phyloP scores from a whole-genome alignment of 2,113 vertebrate species.

The Kobus ellipsiprymnus region DNA sequence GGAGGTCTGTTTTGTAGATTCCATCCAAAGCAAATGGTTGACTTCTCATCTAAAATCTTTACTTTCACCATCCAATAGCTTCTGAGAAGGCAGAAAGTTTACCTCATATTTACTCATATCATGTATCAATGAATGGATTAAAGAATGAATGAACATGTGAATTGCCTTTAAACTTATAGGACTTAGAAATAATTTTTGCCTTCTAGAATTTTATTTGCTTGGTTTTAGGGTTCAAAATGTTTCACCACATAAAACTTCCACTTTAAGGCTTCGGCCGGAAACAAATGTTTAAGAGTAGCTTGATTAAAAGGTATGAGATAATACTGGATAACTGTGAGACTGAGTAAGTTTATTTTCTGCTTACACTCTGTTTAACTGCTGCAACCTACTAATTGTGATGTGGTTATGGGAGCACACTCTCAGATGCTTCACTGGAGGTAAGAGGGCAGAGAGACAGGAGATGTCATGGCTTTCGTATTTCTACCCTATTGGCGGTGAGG shows the following conservation, averaged over 20 bases:
- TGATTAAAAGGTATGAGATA: neutral
- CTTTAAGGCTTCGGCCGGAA: neutral
- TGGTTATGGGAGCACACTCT: neutral
- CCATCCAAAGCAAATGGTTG: neutral
- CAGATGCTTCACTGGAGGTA: neutral
- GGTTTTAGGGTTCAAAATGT: neutral
- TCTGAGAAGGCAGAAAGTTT: neutral
- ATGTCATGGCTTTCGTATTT: neutral
- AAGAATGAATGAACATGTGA: neutral
- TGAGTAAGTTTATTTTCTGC: neutral
- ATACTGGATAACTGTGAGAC: neutral
- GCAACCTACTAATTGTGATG: neutral
- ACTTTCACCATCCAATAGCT: neutral
- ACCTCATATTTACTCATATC: neutral
- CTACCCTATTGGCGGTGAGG: neutral
- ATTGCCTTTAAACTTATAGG: neutral
- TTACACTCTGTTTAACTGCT: neutral
- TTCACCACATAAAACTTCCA: neutral
- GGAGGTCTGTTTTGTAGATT: neutral
- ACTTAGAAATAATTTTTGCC: conserved; percentile 22
- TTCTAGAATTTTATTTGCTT: conserved; percentile 9
- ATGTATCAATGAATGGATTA: neutral
- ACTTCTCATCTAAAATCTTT: neutral
- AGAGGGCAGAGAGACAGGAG: neutral
- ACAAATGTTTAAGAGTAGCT: neutral